Conservation (phyloP, 2,797 vertebrate genomes). For the Acanthopagrus latus region DNA sequence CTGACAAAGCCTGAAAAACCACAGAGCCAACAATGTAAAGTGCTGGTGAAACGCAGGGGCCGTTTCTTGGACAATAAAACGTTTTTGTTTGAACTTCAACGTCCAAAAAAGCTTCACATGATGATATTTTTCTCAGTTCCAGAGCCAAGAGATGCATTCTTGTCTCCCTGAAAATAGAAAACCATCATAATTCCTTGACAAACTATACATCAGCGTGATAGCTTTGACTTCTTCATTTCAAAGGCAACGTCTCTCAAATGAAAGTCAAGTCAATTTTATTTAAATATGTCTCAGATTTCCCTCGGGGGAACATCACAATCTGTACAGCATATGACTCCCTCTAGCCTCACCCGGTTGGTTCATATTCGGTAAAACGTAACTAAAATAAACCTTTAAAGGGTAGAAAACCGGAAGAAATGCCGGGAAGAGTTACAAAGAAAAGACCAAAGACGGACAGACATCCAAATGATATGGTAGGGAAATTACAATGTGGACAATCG, state of each 20-base stretch:
- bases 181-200: not conserved
- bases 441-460: not conserved
- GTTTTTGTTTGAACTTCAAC: constrained; percentile 8
- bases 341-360: no score
- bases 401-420: not conserved
- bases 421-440: not conserved
- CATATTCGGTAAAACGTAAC: not conserved
- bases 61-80: constrained; percentile 15
- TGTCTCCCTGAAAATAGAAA: constrained; percentile 15
- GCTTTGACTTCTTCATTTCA: not conserved
- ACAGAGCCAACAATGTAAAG: constrained; percentile 1
- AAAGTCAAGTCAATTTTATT: not conserved
- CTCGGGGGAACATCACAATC: not conserved
- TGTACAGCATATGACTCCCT: not conserved
- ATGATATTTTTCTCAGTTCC: constrained; percentile 1
- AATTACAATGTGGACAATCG: not conserved
- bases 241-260: not conserved
- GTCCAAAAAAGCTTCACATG: constrained; percentile 31
- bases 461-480: not conserved
- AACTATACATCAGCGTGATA: not conserved
- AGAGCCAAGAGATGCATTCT: constrained; percentile 8
- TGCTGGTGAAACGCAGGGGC: constrained; percentile 28
- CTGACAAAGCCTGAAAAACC: constrained; percentile 12
- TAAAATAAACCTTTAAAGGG: not conserved
- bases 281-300: not conserved